These are phyloP conservation scores for Malurus leucopterus DNA, from an alignment of 2,797 vertebrate species.

Conservation along the genomic window DNA sequence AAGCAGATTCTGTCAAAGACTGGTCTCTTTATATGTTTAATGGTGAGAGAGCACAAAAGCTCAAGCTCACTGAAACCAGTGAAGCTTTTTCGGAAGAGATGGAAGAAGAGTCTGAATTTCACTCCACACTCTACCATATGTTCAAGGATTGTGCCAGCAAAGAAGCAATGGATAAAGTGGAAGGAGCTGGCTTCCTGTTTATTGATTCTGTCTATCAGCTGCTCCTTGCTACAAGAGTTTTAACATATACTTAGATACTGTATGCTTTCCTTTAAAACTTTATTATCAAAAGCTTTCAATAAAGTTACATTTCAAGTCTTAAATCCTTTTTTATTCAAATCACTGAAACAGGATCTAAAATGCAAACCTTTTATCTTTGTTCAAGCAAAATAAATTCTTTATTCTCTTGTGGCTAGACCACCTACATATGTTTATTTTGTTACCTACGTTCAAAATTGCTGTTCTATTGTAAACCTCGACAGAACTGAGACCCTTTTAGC, in stretches of 20 bases:
- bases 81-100: slow-evolving; percentile 76
- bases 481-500: not conserved
- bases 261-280: not conserved
- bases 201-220: slow-evolving; percentile 75
- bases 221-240: slow-evolving; percentile 77
- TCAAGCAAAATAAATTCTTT: not conserved
- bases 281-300: slow-evolving; percentile 31
- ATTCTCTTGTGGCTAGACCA: not conserved
- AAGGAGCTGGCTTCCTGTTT: slow-evolving; percentile 63
- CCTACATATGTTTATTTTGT: not conserved
- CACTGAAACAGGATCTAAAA: not conserved
- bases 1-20: not conserved
- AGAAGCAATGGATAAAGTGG: slow-evolving; percentile 47
- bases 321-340: not conserved
- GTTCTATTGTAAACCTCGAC: not conserved
- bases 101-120: slow-evolving; percentile 77
- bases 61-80: slow-evolving; percentile 76
- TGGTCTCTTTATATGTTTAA: slow-evolving; percentile 84
- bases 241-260: slow-evolving; percentile 70
- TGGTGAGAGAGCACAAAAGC: slow-evolving; percentile 75
- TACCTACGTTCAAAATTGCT: not conserved
- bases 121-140: slow-evolving; percentile 89
- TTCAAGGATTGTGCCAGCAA: slow-evolving; percentile 77
- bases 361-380: not conserved
- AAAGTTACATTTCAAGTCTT: slow-evolving; percentile 16